phyloP scores from a whole-genome alignment of 2,888 invertebrate genomes.

The Phyto melanocephala region DNA sequence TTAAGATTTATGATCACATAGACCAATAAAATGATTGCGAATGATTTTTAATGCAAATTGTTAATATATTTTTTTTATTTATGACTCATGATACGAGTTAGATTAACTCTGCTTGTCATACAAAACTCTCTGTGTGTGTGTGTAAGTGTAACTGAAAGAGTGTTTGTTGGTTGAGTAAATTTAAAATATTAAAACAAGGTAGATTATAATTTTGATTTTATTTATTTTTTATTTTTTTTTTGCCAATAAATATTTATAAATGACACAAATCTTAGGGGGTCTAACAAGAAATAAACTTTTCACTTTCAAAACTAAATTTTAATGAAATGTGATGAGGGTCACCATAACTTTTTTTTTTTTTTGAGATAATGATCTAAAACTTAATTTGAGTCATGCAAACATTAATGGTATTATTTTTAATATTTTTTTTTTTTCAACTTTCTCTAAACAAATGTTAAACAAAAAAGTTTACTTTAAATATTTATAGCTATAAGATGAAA shows the following conservation, averaged over 20 bases:
- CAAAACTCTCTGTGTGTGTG: background rate
- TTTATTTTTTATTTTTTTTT: background rate
- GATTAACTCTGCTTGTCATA: slow-evolving; percentile 1
- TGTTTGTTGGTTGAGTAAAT: background rate
- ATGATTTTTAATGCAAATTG: slow-evolving; percentile 78
- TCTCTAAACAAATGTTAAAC: slow-evolving; percentile 10
- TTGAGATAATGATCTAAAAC: slow-evolving; percentile 34
- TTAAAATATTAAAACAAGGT: background rate
- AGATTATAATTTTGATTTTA: slow-evolving; percentile 8
- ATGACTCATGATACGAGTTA: slow-evolving; percentile 62
- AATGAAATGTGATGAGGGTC: slow-evolving; percentile 62
- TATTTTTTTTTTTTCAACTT: slow-evolving; percentile 25
- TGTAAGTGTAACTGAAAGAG: background rate
- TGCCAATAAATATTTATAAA: slow-evolving; percentile 15
- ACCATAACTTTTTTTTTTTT: slow-evolving; percentile 35
- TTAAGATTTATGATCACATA: slow-evolving; percentile 76
- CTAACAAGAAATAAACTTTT: slow-evolving; percentile 8
- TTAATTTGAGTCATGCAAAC: slow-evolving; percentile 48
- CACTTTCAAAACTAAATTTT: slow-evolving; percentile 4
- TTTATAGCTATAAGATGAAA: background rate
- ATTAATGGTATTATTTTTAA: background rate
- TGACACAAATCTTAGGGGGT: slow-evolving; percentile 17
- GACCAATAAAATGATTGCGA: slow-evolving; percentile 78
- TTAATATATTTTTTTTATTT: slow-evolving; percentile 69
- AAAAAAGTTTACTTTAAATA: background rate